phyloP scores from a whole-genome alignment of 2,888 invertebrate genomes.

The Drosophila kambysellisi region DNA sequence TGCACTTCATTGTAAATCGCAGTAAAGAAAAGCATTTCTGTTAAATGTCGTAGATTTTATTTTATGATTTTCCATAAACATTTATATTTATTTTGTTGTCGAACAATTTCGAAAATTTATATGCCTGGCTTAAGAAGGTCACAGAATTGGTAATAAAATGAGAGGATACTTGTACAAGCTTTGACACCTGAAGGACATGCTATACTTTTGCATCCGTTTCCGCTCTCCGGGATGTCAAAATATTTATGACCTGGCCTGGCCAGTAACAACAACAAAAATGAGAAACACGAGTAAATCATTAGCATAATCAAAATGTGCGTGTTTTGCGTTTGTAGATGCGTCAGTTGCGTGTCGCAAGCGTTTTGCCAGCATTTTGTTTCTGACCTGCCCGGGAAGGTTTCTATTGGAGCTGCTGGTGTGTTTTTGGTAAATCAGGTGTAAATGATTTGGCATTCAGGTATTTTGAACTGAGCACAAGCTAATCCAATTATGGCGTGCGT shows the following conservation, averaged over 20 bases:
- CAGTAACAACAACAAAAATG: slow-evolving; percentile 11
- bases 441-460: slow-evolving; percentile 63
- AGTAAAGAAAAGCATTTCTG: slow-evolving; percentile 1
- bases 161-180: slow-evolving; percentile 22
- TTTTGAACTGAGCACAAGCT: slow-evolving; percentile 30
- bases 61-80: slow-evolving; percentile 9
- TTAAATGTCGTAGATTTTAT: slow-evolving; percentile 2
- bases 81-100: not conserved
- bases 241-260: slow-evolving; percentile 58
- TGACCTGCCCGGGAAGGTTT: not conserved
- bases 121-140: not conserved
- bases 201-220: slow-evolving; percentile 49
- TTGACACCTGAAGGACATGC: slow-evolving; percentile 39
- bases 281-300: slow-evolving; percentile 50
- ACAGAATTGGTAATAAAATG: slow-evolving; percentile 40
- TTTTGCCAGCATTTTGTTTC: slow-evolving; percentile 62
- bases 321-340: slow-evolving; percentile 45
- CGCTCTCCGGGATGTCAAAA: slow-evolving; percentile 45
- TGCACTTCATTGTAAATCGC: not conserved
- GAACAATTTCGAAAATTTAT: not conserved
- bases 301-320: slow-evolving; percentile 78
- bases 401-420: slow-evolving; percentile 5
- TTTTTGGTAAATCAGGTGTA: slow-evolving; percentile 68
- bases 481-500: slow-evolving; percentile 53
- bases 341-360: slow-evolving; percentile 57